Conservation (phyloP, 2,888 invertebrate genomes). For the Chloromyia formosa region DNA sequence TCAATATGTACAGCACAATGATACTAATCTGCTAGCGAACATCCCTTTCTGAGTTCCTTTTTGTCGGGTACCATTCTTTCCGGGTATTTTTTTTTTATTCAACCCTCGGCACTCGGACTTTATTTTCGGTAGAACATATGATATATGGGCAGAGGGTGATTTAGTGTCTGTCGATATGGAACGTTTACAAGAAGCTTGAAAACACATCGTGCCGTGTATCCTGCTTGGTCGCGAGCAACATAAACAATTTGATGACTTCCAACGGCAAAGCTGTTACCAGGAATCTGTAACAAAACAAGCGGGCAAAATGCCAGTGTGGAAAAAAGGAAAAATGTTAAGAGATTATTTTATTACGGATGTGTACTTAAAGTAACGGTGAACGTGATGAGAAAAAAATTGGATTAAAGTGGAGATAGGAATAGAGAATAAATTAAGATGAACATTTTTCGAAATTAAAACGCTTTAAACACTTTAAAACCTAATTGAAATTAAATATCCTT, state of each 20-base stretch:
- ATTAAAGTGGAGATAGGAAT: too few relatives aligned
- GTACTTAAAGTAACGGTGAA: too few relatives aligned
- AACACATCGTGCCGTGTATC: slow-evolving; percentile 65
- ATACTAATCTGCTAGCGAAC: slow-evolving; percentile 25
- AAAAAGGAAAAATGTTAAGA: not conserved
- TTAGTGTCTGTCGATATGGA: slow-evolving; percentile 46
- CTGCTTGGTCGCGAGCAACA: slow-evolving; percentile 65
- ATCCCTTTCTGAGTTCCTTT: not conserved
- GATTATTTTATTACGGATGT: slow-evolving; percentile 11
- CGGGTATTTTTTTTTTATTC: not conserved
- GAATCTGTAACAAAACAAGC: slow-evolving; percentile 57
- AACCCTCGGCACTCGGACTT: not conserved
- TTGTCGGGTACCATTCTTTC: not conserved
- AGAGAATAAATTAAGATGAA: too few relatives aligned
- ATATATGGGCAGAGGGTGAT: slow-evolving; percentile 50
- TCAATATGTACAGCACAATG: slow-evolving; percentile 35
- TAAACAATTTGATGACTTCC: slow-evolving; percentile 66
- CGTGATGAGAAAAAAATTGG: too few relatives aligned
- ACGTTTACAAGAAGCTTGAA: slow-evolving; percentile 57
- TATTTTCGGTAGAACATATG: slow-evolving; percentile 49
- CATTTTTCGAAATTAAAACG: too few relatives aligned
- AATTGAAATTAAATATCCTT: too few relatives aligned
- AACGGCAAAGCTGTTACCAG: slow-evolving; percentile 62
- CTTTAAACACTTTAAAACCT: too few relatives aligned
- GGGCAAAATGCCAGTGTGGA: not conserved